Evolutionary conservation across 2,888 invertebrate species (phyloP).

Genomic region (Pseudeuparius sepicola): DNA sequence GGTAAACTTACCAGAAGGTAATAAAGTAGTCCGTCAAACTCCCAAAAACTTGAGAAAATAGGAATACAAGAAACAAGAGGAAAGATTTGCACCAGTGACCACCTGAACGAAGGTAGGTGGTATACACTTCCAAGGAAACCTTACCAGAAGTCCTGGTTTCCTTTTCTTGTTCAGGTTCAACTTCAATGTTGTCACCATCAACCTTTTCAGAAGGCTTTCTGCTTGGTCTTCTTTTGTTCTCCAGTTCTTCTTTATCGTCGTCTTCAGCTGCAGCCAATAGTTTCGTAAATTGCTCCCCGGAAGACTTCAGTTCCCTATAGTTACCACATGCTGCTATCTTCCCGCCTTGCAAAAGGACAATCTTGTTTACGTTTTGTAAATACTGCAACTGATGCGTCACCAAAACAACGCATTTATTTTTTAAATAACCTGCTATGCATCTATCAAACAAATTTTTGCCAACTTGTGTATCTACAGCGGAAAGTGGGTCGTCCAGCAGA

Average conservation of each 20-base stretch:
- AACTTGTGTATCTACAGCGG: conserved; percentile 82
- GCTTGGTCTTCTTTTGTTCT: conserved; percentile 11
- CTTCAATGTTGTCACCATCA: conserved; percentile 12
- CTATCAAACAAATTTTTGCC: conserved; percentile 77
- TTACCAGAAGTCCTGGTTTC: conserved; percentile 54
- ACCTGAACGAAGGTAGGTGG: conserved; percentile 59
- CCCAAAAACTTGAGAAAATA: conserved; percentile 58
- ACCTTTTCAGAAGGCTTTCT: conserved; percentile 6
- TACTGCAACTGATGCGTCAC: conserved; percentile 66
- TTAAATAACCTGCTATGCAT: conserved; percentile 53
- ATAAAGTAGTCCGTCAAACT: conserved; percentile 73
- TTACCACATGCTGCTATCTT: conserved; percentile 50
- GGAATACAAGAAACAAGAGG: conserved; percentile 41
- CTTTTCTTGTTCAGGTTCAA: conserved; percentile 36
- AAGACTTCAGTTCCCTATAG: conserved; percentile 57
- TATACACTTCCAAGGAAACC: conserved; percentile 43
- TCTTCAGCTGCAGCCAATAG: conserved; percentile 25
- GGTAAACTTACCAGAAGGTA: conserved; percentile 53
- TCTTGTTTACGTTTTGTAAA: conserved; percentile 45
- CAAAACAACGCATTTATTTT: conserved; percentile 57
- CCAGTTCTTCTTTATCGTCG: conserved; percentile 20
- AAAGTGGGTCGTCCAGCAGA: conserved; percentile 77
- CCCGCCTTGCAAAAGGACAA: conserved; percentile 47
- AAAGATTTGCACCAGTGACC: conserved; percentile 48
- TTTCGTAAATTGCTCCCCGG: conserved; percentile 64